These are phyloP conservation scores for Rhyacichthys aspro DNA, from an alignment of 2,797 vertebrate genomes.

Conservation along the genomic window DNA sequence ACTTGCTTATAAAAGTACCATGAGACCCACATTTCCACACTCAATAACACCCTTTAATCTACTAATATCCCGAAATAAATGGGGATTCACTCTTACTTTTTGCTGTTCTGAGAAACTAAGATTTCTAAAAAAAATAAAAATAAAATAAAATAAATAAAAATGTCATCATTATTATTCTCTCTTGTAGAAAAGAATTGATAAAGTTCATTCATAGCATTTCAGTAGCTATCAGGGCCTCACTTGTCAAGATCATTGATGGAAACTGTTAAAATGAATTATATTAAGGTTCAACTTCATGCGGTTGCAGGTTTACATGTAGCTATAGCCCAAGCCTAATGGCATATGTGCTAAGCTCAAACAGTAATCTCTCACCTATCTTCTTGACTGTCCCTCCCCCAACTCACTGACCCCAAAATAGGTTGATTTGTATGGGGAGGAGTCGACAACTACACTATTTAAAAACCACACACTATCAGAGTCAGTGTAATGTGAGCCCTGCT, in stretches of 20 bases:
- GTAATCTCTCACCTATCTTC: slow-evolving; percentile 45
- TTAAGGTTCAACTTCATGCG: background rate
- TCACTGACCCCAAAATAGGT: slow-evolving; percentile 76
- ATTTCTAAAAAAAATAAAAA: no score
- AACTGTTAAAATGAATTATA: no score
- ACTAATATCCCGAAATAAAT: no score
- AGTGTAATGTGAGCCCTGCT: slow-evolving; percentile 83
- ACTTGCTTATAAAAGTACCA: background rate
- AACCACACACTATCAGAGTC: slow-evolving; percentile 77
- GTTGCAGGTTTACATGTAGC: slow-evolving; percentile 32
- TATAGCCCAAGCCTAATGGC: slow-evolving; percentile 14
- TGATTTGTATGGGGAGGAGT: slow-evolving; percentile 70
- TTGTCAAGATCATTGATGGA: no score
- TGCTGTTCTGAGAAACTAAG: no score
- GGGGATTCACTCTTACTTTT: no score
- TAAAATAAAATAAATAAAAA: no score
- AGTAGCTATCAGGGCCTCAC: no score
- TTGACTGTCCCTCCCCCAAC: slow-evolving; percentile 41
- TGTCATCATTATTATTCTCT: no score
- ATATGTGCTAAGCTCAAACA: slow-evolving; percentile 39
- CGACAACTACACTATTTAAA: slow-evolving; percentile 81
- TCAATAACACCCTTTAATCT: no score
- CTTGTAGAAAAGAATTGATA: no score
- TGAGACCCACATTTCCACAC: background rate
- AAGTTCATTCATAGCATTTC: no score